A percentile compares a stretch with the other conserved stretches of the same genome.
Conservation (phyloP, 2,888 invertebrate genomes). For the Oscheius sp. region DNA sequence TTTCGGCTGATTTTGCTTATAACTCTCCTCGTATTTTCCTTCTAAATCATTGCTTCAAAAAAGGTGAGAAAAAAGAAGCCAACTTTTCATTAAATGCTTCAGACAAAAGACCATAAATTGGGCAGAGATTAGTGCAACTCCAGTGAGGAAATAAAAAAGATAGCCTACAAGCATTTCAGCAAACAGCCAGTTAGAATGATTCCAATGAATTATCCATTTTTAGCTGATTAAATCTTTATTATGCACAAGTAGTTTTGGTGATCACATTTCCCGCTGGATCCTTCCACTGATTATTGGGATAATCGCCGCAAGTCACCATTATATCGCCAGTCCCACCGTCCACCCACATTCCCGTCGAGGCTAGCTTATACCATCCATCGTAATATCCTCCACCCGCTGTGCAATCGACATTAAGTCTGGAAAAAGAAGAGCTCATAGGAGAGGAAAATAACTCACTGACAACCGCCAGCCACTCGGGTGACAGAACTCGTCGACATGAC, state of each 20-base stretch:
- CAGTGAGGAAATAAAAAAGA: neutral
- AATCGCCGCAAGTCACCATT: neutral
- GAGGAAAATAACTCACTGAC: no score
- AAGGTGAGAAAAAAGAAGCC: neutral
- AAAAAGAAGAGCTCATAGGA: no score
- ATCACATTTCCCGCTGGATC: neutral
- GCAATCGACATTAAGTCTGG: no score
- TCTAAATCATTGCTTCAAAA: neutral
- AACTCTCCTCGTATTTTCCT: neutral
- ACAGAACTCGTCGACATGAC: no score
- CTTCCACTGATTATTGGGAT: neutral
- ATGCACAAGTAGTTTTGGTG: neutral
- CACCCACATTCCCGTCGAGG: neutral
- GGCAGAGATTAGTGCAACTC: slow-evolving; percentile 1
- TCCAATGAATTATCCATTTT: no score
- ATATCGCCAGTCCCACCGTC: neutral
- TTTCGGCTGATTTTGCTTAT: neutral
- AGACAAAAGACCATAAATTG: slow-evolving; percentile 8
- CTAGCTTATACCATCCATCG: neutral
- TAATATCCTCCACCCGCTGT: no score
- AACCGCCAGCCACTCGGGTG: no score
- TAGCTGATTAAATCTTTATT: no score
- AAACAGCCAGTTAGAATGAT: no score
- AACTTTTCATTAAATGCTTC: slow-evolving; percentile 4
- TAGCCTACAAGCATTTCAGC: no score